A percentile compares a stretch with the other conserved stretches of the same genome.
These are phyloP conservation scores for Morus bassanus DNA, from an alignment of 2,797 vertebrate species.

Conservation along the genomic window DNA sequence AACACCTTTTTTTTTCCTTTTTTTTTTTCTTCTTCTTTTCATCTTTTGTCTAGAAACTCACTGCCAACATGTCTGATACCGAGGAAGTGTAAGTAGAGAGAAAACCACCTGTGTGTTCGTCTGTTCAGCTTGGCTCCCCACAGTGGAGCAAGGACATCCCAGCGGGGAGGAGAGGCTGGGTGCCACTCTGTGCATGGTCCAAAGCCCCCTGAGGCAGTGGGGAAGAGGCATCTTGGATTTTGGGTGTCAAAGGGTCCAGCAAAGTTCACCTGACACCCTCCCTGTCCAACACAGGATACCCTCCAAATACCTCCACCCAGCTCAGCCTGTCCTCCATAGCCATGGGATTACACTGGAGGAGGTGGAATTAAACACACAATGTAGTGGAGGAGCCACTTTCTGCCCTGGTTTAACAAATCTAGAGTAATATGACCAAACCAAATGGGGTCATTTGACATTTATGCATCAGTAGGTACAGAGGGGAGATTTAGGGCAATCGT, in stretches of 20 bases:
- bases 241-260: neutral
- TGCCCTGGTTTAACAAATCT: neutral
- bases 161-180: neutral
- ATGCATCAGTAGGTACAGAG: neutral
- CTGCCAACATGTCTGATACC: slow-evolving; percentile 90
- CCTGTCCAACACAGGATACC: neutral
- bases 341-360: neutral
- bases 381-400: neutral
- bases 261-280: neutral
- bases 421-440: neutral
- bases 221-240: neutral
- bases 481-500: neutral
- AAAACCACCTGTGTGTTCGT: rapidly evolving
- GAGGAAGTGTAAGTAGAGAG: slow-evolving; percentile 89
- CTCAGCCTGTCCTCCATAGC: neutral
- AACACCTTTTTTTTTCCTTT: neutral
- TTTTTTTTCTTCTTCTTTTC: slow-evolving; percentile 3
- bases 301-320: neutral
- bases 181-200: neutral
- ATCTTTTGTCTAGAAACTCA: slow-evolving; percentile 74
- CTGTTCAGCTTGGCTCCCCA: neutral
- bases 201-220: rapidly evolving
- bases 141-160: neutral
- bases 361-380: neutral
- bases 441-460: neutral